Evolutionary conservation across 2,888 invertebrate species (phyloP), one percentile per base, ranked within the genome.

Genomic region (Sussaba pulchella): DNA sequence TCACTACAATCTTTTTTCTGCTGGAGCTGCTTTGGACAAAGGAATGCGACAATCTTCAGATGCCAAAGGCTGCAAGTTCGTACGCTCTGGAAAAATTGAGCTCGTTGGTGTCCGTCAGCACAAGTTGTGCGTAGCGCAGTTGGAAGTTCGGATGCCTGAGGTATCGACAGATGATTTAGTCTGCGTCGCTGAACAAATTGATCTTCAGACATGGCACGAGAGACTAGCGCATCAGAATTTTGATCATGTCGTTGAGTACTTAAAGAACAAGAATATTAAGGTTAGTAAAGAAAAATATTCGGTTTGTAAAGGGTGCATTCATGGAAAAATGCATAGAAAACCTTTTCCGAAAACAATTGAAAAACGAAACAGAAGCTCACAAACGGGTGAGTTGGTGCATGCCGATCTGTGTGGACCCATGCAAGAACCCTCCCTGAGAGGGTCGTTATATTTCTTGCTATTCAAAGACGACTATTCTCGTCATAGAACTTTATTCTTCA

Each of bases 11-110:
- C 66, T 78, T 10, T 71, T 71, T 36, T 72, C 77, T 17, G 71
- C 59, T 12, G 77, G 71, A 57, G 36, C 71, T 3, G 71, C 77
- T 3, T 31, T 78, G 63, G 77, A 72, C 24, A 78, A 78, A 26
- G 59, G 71, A 0, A 12, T 77, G 47, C 5, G 54, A 24, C 52
- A 63, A 43, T 52, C 19, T 2, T 77, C 71, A n/a, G 19, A 77
- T n/a, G 41, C 8, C n/a, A 10, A 43, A 10, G 43, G 10, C 12
- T 43, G 43, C n/a, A 10, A 10, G n/a, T n/a, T 43, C n/a, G 10
- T 43, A 43, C 43, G 43, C 31, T 43, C 12, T 10, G 43, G 10
- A 10, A 10, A 43, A 43, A n/a, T n/a, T 43, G 10, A 43, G 31
- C 31, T 31, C 43, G 43, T 43, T 10, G 43, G 12, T n/a, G n/a